These are phyloP conservation scores for Poecilia velifera DNA, from an alignment of 2,797 vertebrate species.

Conservation along the genomic window DNA sequence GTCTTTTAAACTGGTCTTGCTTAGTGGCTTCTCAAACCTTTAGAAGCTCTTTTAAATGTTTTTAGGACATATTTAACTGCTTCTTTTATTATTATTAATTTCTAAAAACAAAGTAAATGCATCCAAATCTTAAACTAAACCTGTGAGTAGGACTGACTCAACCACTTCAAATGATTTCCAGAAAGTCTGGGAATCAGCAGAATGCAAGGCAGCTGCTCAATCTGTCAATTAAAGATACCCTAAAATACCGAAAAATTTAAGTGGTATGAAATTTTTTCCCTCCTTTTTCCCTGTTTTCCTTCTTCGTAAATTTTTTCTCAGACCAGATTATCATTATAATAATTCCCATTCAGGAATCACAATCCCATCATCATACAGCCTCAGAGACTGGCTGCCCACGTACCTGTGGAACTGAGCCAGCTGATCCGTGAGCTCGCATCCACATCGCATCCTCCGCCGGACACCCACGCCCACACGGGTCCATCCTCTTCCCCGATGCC, in stretches of 20 bases:
- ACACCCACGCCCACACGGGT: constrained; percentile 92
- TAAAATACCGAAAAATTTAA: not conserved
- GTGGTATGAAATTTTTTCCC: not conserved
- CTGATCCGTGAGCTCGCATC: constrained; percentile 81
- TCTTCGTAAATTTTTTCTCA: not conserved
- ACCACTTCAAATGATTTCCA: not conserved
- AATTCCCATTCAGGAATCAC: not conserved
- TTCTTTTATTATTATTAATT: too few relatives aligned
- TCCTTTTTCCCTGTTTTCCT: not conserved
- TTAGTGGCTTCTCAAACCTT: not conserved
- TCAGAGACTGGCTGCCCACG: not conserved
- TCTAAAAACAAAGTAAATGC: not conserved
- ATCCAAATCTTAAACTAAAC: not conserved
- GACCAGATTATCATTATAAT: not conserved
- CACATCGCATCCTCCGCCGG: constrained; percentile 88
- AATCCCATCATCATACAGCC: not conserved
- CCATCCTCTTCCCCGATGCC: constrained; percentile 80
- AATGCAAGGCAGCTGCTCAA: not conserved
- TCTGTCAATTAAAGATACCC: not conserved
- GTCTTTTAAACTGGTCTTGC: not conserved
- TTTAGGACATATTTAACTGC: not conserved
- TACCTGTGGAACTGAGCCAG: constrained; percentile 88
- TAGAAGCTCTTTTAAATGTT: not conserved
- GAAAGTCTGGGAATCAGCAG: not conserved
- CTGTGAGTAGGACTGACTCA: not conserved